Conservation (phyloP, 2,888 invertebrate species). For the Uloborus plumipes region DNA sequence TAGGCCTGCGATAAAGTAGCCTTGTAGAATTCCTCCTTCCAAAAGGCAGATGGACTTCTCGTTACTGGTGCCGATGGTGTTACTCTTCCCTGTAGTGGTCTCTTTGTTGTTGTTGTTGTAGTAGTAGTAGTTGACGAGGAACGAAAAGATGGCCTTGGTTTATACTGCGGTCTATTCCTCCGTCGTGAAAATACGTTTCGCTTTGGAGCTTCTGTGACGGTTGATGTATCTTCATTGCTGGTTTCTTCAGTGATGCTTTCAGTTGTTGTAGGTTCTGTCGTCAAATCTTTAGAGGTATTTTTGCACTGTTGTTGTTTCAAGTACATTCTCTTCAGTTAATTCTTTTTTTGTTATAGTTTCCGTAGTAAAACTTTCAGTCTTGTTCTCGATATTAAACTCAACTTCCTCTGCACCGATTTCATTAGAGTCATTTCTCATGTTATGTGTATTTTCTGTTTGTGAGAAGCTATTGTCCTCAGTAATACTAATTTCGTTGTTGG, state of each 20-base stretch:
- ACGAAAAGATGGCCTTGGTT: slow-evolving; percentile 51
- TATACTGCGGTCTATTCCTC: slow-evolving; percentile 51
- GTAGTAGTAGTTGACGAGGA: slow-evolving; percentile 38
- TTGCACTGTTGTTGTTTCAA: slow-evolving; percentile 1
- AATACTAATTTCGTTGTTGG: too few relatives aligned
- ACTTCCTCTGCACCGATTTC: too few relatives aligned
- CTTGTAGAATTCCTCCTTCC: slow-evolving; percentile 41
- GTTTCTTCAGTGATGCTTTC: slow-evolving; percentile 20
- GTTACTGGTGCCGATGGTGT: slow-evolving; percentile 16
- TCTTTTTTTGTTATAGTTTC: not conserved
- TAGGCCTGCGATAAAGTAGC: slow-evolving; percentile 43
- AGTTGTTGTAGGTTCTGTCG: not conserved
- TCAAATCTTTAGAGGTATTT: not conserved
- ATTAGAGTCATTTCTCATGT: too few relatives aligned
- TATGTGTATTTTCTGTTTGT: too few relatives aligned
- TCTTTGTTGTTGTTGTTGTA: slow-evolving; percentile 25
- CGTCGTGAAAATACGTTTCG: slow-evolving; percentile 41
- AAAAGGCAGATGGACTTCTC: slow-evolving; percentile 20
- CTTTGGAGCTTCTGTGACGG: slow-evolving; percentile 27
- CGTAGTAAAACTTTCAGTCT: not conserved
- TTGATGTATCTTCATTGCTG: slow-evolving; percentile 9
- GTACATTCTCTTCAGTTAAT: not conserved
- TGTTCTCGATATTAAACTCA: too few relatives aligned
- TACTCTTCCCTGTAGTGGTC: not conserved
- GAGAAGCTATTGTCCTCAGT: too few relatives aligned